A percentile compares a stretch with the other conserved stretches of the same genome.
Evolutionary conservation across 23 tunicate species (phyloP).

Genomic region (Clavelina lepadiformis): DNA sequence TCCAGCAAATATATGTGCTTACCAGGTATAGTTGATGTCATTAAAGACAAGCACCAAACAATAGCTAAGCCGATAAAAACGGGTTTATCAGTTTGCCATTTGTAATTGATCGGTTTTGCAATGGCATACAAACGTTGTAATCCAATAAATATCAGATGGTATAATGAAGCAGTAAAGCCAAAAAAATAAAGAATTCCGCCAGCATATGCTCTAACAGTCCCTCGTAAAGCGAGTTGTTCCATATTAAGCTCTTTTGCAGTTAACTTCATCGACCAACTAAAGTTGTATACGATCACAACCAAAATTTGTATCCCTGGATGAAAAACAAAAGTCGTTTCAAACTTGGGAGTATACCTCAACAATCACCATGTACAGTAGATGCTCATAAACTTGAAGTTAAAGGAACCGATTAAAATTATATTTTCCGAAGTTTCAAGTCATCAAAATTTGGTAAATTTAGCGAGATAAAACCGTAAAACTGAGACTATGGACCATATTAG

Average conservation of each 20-base stretch:
- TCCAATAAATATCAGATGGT: neutral
- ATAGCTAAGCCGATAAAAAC: neutral
- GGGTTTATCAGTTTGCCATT: neutral
- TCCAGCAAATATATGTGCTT: too few species aligned
- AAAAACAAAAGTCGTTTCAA: too few species aligned
- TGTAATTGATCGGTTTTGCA: slow-evolving; percentile 1
- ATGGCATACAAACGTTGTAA: slow-evolving; percentile 1
- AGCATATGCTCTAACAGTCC: neutral
- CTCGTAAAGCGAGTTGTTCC: too few species aligned
- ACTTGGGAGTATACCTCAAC: too few species aligned
- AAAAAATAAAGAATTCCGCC: neutral
- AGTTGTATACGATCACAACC: slow-evolving; percentile 13
- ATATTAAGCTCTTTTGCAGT: slow-evolving; percentile 3
- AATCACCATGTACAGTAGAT: too few species aligned
- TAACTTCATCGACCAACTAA: neutral
- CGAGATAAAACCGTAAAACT: too few species aligned
- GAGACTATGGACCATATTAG: too few species aligned
- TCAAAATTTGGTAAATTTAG: too few species aligned
- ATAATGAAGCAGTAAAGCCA: slow-evolving; percentile 2
- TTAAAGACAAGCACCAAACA: neutral
- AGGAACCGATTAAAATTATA: too few species aligned
- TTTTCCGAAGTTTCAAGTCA: too few species aligned
- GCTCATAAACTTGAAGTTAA: too few species aligned
- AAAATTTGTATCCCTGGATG: slow-evolving; percentile 7
- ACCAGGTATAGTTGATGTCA: neutral